Percentiles rank a stretch among this genome's conserved stretches.
Conservation (phyloP, 2,797 vertebrate genomes). For the Emydoidea blandingii region DNA sequence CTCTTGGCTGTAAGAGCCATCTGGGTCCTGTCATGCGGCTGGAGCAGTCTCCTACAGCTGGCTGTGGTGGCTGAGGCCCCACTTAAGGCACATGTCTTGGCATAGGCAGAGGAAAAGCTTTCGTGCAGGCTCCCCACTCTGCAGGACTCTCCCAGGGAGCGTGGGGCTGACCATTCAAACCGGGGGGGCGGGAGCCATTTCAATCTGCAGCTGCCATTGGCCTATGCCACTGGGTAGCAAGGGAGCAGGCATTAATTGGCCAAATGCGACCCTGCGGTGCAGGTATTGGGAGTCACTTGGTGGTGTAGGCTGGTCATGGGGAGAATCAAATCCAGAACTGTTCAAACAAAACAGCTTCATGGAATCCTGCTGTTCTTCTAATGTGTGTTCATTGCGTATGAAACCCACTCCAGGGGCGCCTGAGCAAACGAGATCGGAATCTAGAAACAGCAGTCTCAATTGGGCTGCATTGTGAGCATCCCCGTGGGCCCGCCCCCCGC, state of each 20-base stretch:
- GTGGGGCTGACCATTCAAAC: not conserved
- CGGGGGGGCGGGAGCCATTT: not conserved
- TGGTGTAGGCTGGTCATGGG: not conserved
- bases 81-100: not conserved
- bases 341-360: not conserved
- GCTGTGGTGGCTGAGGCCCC: not conserved
- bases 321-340: not conserved
- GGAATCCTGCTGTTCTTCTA: not conserved
- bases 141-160: not conserved
- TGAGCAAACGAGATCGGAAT: not conserved
- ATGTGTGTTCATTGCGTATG: not conserved
- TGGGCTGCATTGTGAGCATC: not conserved
- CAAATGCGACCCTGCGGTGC: not conserved
- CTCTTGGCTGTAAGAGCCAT: not conserved
- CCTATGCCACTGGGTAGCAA: not conserved
- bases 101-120: not conserved
- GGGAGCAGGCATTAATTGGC: not conserved
- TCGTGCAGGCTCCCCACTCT: not conserved
- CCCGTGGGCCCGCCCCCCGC: not conserved
- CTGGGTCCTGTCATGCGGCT: constrained; percentile 44
- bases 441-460: not conserved
- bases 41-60: not conserved
- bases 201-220: not conserved
- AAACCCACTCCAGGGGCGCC: not conserved
- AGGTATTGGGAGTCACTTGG: not conserved